Conservation (phyloP, 2,113 vertebrate genomes). For the Shinisaurus crocodilurus region DNA sequence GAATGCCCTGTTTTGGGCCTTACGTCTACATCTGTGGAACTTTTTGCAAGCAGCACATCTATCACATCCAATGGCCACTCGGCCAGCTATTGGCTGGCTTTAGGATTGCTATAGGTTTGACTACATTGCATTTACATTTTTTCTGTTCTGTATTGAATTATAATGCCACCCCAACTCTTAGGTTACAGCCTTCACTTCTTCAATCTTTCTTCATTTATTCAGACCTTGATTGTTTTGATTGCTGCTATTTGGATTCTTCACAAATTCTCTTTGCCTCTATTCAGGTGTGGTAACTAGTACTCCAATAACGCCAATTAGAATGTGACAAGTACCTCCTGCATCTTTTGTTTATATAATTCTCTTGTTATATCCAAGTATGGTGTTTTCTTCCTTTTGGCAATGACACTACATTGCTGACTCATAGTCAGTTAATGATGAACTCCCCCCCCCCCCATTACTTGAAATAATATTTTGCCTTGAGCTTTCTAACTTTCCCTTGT, state of each 20-base stretch:
- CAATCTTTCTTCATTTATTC: not conserved
- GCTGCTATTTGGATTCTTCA: not conserved
- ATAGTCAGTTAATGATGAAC: not conserved
- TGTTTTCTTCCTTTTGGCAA: constrained; percentile 1
- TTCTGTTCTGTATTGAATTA: too few relatives aligned
- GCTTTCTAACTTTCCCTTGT: not conserved
- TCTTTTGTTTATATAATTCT: not conserved
- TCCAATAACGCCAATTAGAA: not conserved
- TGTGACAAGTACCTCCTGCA: not conserved
- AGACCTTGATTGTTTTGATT: constrained; percentile 14
- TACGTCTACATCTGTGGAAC: not conserved
- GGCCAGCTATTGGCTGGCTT: not conserved
- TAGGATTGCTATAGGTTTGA: not conserved
- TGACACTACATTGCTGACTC: not conserved
- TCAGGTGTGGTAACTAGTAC: not conserved
- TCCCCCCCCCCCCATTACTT: not conserved
- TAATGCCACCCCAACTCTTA: too few relatives aligned
- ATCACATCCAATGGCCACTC: not conserved
- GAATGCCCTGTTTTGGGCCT: not conserved
- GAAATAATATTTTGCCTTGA: not conserved
- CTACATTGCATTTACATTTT: not conserved
- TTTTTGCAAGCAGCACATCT: not conserved
- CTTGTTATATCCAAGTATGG: not conserved
- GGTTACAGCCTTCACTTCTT: not conserved
- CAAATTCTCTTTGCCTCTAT: not conserved